Conservation (phyloP, 1,140 invertebrate species). For the Gonatopus flavifemur region DNA sequence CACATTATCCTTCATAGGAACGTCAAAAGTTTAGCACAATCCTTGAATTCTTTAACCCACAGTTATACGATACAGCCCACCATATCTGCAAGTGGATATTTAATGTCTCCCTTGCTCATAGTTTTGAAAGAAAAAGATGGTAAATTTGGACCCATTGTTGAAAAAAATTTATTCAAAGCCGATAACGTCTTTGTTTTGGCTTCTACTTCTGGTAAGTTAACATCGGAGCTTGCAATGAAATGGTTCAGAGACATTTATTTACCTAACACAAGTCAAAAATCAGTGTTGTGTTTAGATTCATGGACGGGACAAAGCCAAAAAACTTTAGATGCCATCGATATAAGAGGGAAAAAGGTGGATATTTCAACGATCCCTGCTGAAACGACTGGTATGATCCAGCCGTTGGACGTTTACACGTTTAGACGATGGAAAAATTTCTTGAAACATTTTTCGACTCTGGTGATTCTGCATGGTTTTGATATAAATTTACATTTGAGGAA, state of each 20-base stretch:
- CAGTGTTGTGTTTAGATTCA: conserved; percentile 14
- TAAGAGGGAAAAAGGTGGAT: conserved; percentile 1
- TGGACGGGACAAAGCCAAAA: conserved; percentile 13
- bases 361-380: conserved; percentile 15
- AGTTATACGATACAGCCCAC: too few species aligned
- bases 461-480: conserved; percentile 10
- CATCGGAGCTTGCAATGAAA: neutral
- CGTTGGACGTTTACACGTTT: conserved; percentile 20
- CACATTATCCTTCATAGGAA: too few species aligned
- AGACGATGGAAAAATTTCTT: conserved; percentile 18
- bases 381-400: conserved; percentile 15
- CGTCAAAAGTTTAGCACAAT: too few species aligned
- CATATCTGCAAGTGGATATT: too few species aligned
- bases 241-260: conserved; percentile 13
- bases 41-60: too few species aligned
- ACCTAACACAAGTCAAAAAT: neutral
- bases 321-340: neutral
- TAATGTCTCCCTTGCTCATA: too few species aligned
- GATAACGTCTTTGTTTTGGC: conserved; percentile 3
- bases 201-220: conserved; percentile 18
- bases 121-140: conserved; percentile 21
- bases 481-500: conserved; percentile 7
- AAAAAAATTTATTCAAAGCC: conserved; percentile 14
- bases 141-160: conserved; percentile 16
- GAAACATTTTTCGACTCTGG: conserved; percentile 11